Conservation (phyloP, 2,888 invertebrate genomes). For the Tipula helvola region DNA sequence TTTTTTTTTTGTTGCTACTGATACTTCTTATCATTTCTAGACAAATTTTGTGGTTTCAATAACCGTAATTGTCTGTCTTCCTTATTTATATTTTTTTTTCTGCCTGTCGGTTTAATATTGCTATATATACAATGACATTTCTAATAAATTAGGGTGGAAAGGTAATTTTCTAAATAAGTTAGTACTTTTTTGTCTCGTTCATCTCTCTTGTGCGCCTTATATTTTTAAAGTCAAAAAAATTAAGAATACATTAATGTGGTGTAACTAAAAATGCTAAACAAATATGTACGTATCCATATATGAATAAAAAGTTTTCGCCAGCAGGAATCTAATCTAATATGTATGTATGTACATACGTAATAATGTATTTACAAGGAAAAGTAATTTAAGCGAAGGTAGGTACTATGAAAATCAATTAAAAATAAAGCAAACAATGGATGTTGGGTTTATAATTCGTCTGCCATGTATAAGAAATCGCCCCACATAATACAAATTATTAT, state of each 20-base stretch:
- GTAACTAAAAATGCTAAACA: background rate
- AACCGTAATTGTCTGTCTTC: constrained; percentile 4
- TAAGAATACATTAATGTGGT: background rate
- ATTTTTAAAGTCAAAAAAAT: background rate
- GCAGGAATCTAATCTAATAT: background rate
- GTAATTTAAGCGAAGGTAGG: background rate
- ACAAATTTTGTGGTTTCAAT: constrained; percentile 4
- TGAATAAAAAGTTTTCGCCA: background rate
- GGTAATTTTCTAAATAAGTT: background rate
- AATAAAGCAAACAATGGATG: background rate
- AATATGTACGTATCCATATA: background rate
- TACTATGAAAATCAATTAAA: background rate
- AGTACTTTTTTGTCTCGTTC: background rate
- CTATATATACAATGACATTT: background rate
- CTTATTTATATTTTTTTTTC: background rate
- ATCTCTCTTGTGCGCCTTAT: background rate
- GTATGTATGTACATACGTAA: background rate
- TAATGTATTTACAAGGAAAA: background rate
- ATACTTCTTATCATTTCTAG: constrained; percentile 4
- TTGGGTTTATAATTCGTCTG: background rate
- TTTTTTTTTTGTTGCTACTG: background rate
- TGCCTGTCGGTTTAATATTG: background rate
- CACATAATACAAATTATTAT: too few species aligned
- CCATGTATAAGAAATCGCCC: too few species aligned
- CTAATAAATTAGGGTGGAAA: background rate